Base-by-base conservation (phyloP, 1,140 invertebrate species). In the Linepithema humile region DNA sequence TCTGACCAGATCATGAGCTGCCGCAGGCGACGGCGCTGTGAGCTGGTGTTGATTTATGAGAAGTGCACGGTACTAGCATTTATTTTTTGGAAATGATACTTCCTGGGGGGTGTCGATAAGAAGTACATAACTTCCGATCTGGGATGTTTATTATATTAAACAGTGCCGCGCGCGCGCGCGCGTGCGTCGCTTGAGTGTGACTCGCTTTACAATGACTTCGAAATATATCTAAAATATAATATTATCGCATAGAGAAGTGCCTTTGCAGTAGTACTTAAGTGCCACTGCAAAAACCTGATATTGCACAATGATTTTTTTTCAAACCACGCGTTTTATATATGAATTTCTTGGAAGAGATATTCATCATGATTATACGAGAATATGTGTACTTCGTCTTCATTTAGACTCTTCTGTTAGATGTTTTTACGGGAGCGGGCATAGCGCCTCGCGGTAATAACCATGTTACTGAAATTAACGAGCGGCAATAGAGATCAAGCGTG, bases 21-120 rank as follows among this genome's bases (percentile, higher is more conserved):
- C 64, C 35, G 50, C 64, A 17, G 75, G 64, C 48, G 48, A 80
- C 35, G 26, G 48, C 40, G 29, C 40, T n/a, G 43, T 50, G 29
- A 77, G 59, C 35, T 55, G 64, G 45, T 80, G 75, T 70, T 80
- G 75, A 80, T 78, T 78, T 69, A 78, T 78, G 62, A 62, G 75
- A 29, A 78, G 38, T 69, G 38, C 60, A 67, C 32, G 38, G 26
- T 35, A 43, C 40, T 40, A 53, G 45, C 12, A 50, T 23, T 20
- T 40, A 69, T 80, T 55, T 80, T 70, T 80, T 43, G 32, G n/a
- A 29, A 29, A 55, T 62, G 45, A 78, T 69, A 69, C 48, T 69
- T n/a, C 64, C 26, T 65, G 35, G 15, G 35, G 12, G 50, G 57
- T 43, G 35, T 80, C n/a, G 50, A 17, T 12, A 29, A 75, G 53